Conservation (phyloP, 1,140 invertebrate genomes). For the Hycleus phaleratus region DNA sequence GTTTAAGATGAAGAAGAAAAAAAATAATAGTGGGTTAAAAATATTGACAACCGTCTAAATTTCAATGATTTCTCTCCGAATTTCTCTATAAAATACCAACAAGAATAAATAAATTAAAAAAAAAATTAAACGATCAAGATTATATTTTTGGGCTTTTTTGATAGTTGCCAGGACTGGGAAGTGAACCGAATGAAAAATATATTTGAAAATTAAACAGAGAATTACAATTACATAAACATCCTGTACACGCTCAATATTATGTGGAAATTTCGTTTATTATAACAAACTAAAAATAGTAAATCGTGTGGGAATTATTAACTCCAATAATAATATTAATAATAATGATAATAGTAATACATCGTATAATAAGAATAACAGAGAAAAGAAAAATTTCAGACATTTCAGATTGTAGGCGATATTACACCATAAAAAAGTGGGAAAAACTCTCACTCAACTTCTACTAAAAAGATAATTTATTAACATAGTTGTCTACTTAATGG, state of each 20-base stretch:
- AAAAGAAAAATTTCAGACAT: background rate
- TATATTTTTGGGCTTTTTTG: background rate
- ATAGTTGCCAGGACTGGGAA: background rate
- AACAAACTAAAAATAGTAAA: conserved; percentile 13
- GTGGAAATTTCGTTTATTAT: conserved; percentile 16
- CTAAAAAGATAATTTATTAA: too few species aligned
- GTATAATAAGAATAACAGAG: background rate
- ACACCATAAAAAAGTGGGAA: background rate
- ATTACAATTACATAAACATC: conserved; percentile 15
- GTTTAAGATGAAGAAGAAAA: too few species aligned
- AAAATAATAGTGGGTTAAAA: too few species aligned
- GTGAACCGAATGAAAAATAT: conserved; percentile 3
- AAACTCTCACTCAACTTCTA: background rate
- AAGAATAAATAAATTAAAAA: background rate
- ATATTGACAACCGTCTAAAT: too few species aligned
- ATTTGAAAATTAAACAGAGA: conserved; percentile 10
- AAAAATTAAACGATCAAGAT: background rate
- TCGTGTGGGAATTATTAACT: conserved; percentile 15
- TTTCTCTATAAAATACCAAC: background rate
- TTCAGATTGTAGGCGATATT: conserved; percentile 5
- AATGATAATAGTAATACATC: background rate
- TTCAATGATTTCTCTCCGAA: too few species aligned
- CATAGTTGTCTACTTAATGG: too few species aligned
- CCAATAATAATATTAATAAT: conserved; percentile 7
- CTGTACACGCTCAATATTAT: conserved; percentile 12